Evolutionary conservation across 1,140 invertebrate genomes (phyloP).

Genomic region (Microplitis demolitor): DNA sequence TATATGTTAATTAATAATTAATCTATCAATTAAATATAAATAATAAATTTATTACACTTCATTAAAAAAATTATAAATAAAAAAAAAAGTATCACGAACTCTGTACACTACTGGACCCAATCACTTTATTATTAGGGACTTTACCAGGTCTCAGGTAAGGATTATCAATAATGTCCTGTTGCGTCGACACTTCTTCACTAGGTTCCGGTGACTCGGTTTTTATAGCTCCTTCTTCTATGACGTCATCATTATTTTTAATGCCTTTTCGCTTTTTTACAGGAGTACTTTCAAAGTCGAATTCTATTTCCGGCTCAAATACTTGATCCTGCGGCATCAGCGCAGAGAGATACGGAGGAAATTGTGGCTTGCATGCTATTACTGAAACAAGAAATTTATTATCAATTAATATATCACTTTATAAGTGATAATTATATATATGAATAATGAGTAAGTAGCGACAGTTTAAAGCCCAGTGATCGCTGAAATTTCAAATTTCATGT

Average conservation of each 20-base stretch:
- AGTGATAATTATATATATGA: too few species aligned
- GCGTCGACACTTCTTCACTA: constrained; percentile 59
- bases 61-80: too few species aligned
- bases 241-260: constrained; percentile 59
- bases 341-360: constrained; percentile 81
- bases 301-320: constrained; percentile 90
- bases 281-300: constrained; percentile 69
- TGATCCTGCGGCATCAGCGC: constrained; percentile 92
- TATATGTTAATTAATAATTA: too few species aligned
- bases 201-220: constrained; percentile 51
- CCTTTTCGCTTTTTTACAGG: constrained; percentile 68
- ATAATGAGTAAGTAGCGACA: too few species aligned
- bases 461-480: too few species aligned
- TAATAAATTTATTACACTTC: too few species aligned
- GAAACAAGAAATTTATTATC: constrained; percentile 48
- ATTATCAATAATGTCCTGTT: constrained; percentile 79
- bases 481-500: too few species aligned
- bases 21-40: too few species aligned
- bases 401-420: too few species aligned
- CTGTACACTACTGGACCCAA: background rate
- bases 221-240: constrained; percentile 50
- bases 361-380: constrained; percentile 88
- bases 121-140: constrained; percentile 64
- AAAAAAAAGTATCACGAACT: too few species aligned
- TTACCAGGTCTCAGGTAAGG: constrained; percentile 84